Evolutionary conservation across 2,113 vertebrate species (phyloP), one percentile per base, ranked within the genome.

Genomic region (Pseudonaja textilis): DNA sequence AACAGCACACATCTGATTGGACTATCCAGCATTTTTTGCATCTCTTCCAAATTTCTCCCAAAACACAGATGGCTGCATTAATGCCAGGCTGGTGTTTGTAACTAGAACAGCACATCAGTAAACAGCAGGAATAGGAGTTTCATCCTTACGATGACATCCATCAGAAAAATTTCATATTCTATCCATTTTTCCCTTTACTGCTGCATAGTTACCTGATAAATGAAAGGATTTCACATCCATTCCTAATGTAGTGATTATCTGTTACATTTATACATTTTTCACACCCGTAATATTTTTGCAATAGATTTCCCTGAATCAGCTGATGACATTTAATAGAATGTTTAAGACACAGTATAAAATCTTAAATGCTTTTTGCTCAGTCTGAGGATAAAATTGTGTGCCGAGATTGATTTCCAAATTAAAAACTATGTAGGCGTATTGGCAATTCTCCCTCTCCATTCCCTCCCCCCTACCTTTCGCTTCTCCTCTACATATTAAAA

Each of bases 311-410:
- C 97, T 97, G 98, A 98, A 98, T 97, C 97, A 89, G 97, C 96
- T 98, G 97, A 98, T 97, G 97, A 98, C 97, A 97, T 98, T 98
- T 98, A 98, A 98, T 98, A 97, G 97, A 97, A 98, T 97, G 96
- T 97, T 98, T 98, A 98, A 98, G 96, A 97, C 95, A 97, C 96
- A 96, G 96, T 97, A 97, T 97, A 97, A 97, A 98, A 98, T 92
- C 95, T 94, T 95, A 97, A 97, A 97, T 97, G 96, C 90, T 96
- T 97, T 93, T 97, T 97, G 97, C 97, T 97, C 97, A 97, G 97
- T 97, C 96, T 94, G 90, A 93, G 90, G 89, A 2, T 92, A 89
- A 93, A 95, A 93, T 93, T 95, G 94, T 96, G 94, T 93, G 94
- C 4, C 20, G 96, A 98, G 97, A 98, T 96, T 97, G 95, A 95